Evolutionary conservation across 2,797 vertebrate genomes (phyloP), one percentile per base, ranked within the genome.

Genomic region (Oreortyx pictus): DNA sequence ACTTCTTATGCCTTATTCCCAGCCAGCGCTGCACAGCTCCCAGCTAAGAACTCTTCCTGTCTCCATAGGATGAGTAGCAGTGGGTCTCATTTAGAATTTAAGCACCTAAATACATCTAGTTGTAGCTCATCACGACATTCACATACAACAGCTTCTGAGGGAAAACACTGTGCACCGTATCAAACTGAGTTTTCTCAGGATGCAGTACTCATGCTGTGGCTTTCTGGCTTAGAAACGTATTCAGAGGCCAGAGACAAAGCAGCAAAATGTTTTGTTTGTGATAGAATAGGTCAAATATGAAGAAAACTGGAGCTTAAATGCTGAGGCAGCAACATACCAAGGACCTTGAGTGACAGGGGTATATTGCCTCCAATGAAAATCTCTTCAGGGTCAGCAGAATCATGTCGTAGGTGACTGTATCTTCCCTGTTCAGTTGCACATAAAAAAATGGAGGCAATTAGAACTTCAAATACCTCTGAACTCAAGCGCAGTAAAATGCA

Each of bases 341-440:
- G 24, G 22, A 49, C 24, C 0, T 0, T 12, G 33, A 0, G 1
- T 65, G 59, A 60, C 3, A 4, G 2, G 23, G 11, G 19, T 20
- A 11, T 4, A 24, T 22, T 56, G 22, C 44, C 54, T 37, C 59
- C 17, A 33, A 13, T 12, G 59, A 62, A 81, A 43, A 27, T 35
- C 67, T 66, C 46, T 7, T 18, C 7, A 5, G 27, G 22, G 47
- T 67, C 47, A 37, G 14, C 24, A 71, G 84, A 27, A 83, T 27
- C 23, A 7, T 1, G 31, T n/a, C 29, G 27, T n/a, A 29, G 24
- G 31, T 76, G 17, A 80, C 43, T 25, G 12, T 14, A 22, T 49
- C 73, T 46, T 73, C 43, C 82, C 72, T 43, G 41, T 29, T 41
- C 37, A 29, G 22, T 23, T 65, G 35, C 7, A n/a, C 10, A 49